A percentile compares a stretch with the other conserved stretches of the same genome.
Conservation (phyloP, 1,140 invertebrate species). For the Drosophila suzukii region DNA sequence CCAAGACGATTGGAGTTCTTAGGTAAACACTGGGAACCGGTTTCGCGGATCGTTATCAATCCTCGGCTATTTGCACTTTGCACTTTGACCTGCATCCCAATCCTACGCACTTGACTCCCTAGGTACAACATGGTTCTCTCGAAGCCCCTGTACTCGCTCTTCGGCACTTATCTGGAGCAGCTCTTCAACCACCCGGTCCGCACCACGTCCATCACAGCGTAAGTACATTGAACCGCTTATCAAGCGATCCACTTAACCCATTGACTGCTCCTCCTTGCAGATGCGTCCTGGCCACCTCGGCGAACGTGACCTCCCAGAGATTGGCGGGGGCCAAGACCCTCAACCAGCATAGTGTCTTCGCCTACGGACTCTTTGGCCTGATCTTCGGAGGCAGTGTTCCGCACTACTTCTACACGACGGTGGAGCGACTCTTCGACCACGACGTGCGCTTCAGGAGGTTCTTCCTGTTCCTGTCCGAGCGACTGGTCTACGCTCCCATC, state of each 20-base stretch:
- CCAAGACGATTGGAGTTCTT: slow-evolving; percentile 13
- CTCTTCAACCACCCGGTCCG: slow-evolving; percentile 89
- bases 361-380: slow-evolving; percentile 89
- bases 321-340: slow-evolving; percentile 86
- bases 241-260: neutral
- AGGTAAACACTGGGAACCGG: neutral
- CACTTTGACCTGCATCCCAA: slow-evolving; percentile 56
- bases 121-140: slow-evolving; percentile 87
- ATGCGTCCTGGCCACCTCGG: slow-evolving; percentile 87
- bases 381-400: slow-evolving; percentile 90
- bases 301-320: slow-evolving; percentile 88
- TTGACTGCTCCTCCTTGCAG: slow-evolving; percentile 79
- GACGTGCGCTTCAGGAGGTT: slow-evolving; percentile 74
- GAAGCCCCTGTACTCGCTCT: slow-evolving; percentile 88
- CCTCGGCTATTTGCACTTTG: slow-evolving; percentile 55
- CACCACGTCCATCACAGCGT: slow-evolving; percentile 91
- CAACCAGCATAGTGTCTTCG: slow-evolving; percentile 88
- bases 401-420: slow-evolving; percentile 89
- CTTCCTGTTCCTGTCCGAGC: slow-evolving; percentile 87
- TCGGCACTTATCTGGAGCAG: slow-evolving; percentile 88
- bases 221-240: slow-evolving; percentile 62
- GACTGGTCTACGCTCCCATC: slow-evolving; percentile 88
- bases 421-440: slow-evolving; percentile 85
- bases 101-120: neutral
- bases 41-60: slow-evolving; percentile 41